Conservation (phyloP, 2,113 vertebrate species). For the Notothenia coriiceps region DNA sequence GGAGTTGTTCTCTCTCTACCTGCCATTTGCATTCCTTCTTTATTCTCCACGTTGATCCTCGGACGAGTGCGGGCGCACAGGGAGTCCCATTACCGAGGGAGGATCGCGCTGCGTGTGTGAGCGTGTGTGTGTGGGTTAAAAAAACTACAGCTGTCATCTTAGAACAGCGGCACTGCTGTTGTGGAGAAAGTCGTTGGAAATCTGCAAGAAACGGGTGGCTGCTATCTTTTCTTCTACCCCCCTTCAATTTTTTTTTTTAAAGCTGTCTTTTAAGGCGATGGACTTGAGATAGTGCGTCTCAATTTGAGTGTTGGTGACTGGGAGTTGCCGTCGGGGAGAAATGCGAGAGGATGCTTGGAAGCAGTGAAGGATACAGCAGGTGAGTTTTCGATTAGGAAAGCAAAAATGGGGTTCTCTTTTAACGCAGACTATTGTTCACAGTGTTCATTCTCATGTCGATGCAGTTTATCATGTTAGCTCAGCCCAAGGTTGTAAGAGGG, state of each 20-base stretch:
- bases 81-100: slow-evolving; percentile 58
- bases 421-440: background rate
- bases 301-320: slow-evolving; percentile 64
- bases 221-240: background rate
- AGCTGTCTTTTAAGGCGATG: slow-evolving; percentile 58
- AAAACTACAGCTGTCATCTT: slow-evolving; percentile 38
- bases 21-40: slow-evolving; percentile 60
- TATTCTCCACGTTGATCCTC: slow-evolving; percentile 33
- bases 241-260: background rate
- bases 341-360: slow-evolving; percentile 84
- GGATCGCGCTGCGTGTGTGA: slow-evolving; percentile 32
- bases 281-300: slow-evolving; percentile 78
- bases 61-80: slow-evolving; percentile 54
- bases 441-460: background rate
- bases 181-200: slow-evolving; percentile 51
- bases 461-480: slow-evolving; percentile 28
- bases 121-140: slow-evolving; percentile 13
- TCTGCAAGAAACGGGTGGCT: slow-evolving; percentile 14
- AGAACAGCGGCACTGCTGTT: slow-evolving; percentile 14
- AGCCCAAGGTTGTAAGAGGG: slow-evolving; percentile 27
- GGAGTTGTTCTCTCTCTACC: slow-evolving; percentile 72
- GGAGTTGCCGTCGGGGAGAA: slow-evolving; percentile 80
- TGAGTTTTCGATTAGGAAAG: slow-evolving; percentile 64
- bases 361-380: slow-evolving; percentile 79
- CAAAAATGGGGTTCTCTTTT: background rate